phyloP scores from a whole-genome alignment of 2,797 vertebrate genomes.

The Netta rufina region DNA sequence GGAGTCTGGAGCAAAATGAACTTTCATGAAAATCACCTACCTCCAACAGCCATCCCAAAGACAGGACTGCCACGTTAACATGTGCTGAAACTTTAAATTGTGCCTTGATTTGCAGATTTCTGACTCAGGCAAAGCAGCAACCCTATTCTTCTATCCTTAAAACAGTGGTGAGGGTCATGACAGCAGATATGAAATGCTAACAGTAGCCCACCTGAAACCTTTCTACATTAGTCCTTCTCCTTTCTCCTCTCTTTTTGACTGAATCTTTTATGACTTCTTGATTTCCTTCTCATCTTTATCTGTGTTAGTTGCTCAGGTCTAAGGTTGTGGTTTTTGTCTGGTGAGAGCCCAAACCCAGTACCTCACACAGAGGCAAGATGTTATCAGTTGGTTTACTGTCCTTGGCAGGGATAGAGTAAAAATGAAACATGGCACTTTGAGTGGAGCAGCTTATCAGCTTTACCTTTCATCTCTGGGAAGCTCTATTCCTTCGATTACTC shows the following conservation, averaged over 20 bases:
- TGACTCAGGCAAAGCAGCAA: neutral
- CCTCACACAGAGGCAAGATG: neutral
- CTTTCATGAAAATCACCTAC: neutral
- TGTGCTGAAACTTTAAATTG: accelerated
- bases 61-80: neutral
- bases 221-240: neutral
- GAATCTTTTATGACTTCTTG: neutral
- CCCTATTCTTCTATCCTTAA: neutral
- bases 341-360: neutral
- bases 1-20: neutral
- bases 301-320: neutral
- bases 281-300: neutral
- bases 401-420: neutral
- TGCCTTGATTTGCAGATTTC: neutral
- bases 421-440: neutral
- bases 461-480: neutral
- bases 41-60: neutral
- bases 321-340: neutral
- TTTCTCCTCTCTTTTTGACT: neutral
- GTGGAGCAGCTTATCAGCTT: neutral
- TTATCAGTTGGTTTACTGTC: neutral
- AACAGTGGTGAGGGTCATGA: neutral
- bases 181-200: neutral
- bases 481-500: neutral
- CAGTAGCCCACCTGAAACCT: neutral